These are phyloP conservation scores for Nyctibius grandis DNA, from an alignment of 2,797 vertebrate species.

Conservation along the genomic window DNA sequence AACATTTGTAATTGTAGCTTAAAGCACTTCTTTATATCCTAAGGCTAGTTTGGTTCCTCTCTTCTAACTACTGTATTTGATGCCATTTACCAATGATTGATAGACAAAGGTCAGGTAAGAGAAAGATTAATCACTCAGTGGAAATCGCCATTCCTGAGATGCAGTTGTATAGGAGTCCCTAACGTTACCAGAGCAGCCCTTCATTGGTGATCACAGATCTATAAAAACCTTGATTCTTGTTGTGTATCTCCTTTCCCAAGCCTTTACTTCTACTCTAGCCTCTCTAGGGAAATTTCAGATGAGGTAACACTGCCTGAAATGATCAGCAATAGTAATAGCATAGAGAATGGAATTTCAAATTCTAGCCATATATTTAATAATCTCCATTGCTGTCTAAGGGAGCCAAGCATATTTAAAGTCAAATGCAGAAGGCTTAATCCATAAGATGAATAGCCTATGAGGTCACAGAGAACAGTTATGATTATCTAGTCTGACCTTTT, in stretches of 20 bases:
- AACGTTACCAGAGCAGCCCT: background rate
- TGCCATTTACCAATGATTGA: background rate
- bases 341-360: conserved; percentile 23
- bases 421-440: background rate
- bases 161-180: background rate
- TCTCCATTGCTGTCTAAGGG: background rate
- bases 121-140: background rate
- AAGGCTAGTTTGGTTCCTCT: background rate
- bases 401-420: conserved; percentile 21
- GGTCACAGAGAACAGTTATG: background rate
- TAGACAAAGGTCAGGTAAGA: background rate
- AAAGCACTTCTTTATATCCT: background rate
- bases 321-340: background rate
- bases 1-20: background rate
- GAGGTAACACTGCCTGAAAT: background rate
- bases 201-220: background rate
- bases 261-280: background rate
- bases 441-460: conserved; percentile 20
- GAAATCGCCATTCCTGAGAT: background rate
- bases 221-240: background rate
- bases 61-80: background rate
- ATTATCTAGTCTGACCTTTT: conserved; percentile 38
- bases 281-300: background rate
- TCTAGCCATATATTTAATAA: background rate
- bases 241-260: background rate